Conservation (phyloP, 2,113 vertebrate genomes). For the Thamnophis sirtalis region DNA sequence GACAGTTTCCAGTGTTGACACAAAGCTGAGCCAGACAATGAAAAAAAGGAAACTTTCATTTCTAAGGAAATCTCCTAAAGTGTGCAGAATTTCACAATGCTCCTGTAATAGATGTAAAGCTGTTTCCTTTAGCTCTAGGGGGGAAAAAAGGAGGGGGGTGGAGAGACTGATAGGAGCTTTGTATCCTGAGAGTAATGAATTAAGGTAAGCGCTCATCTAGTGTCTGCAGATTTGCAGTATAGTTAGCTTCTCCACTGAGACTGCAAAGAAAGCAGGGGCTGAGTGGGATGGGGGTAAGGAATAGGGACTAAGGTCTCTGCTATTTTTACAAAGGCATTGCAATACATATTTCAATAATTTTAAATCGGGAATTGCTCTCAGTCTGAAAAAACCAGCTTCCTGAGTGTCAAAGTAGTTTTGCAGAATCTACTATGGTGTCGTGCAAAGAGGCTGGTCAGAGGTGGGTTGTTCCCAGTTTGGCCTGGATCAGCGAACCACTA, state of each 20-base stretch:
- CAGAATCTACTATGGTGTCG: background rate
- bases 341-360: background rate
- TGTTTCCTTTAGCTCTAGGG: background rate
- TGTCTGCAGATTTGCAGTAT: background rate
- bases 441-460: no score
- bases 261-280: background rate
- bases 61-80: background rate
- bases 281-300: background rate
- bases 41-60: background rate
- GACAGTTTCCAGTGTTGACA: background rate
- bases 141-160: no score
- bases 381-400: background rate
- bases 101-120: background rate
- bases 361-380: no score
- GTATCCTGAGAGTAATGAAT: background rate
- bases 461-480: no score
- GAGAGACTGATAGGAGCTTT: background rate
- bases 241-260: background rate
- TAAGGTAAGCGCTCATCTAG: background rate
- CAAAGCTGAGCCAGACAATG: background rate
- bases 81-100: slow-evolving; percentile 12
- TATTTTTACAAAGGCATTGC: background rate
- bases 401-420: background rate
- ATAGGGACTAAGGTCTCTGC: background rate
- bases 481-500: no score